Percentiles rank a stretch among this genome's conserved stretches.
Conservation (phyloP, 2,113 vertebrate genomes). For the Sarotherodon lohbergeri region DNA sequence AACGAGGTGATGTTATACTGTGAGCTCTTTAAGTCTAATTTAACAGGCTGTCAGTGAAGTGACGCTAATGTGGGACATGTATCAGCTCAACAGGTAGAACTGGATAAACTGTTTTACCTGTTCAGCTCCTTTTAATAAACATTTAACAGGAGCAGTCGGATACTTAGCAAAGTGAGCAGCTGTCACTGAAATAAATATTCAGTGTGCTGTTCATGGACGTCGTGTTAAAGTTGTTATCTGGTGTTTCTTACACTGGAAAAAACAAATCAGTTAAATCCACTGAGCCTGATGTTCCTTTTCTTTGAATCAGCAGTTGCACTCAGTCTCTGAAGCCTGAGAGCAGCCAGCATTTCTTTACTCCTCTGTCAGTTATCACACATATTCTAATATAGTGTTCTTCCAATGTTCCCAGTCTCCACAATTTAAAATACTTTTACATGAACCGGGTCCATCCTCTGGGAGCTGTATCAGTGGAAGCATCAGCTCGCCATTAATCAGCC, state of each 20-base stretch:
- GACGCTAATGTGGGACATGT: not conserved
- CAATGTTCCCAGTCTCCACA: not conserved
- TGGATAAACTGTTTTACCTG: not conserved
- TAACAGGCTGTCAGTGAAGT: not conserved
- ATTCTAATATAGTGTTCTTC: not conserved
- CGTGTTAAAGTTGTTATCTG: not conserved
- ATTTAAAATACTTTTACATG: not conserved
- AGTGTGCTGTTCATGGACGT: not conserved
- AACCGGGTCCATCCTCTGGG: accelerated
- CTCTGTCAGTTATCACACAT: not conserved
- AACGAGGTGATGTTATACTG: not conserved
- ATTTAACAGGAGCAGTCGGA: not conserved
- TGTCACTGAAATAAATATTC: not conserved
- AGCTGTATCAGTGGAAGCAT: not conserved
- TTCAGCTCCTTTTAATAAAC: not conserved
- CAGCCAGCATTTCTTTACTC: accelerated
- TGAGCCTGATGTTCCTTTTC: not conserved
- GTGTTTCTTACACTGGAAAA: not conserved
- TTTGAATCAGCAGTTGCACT: accelerated
- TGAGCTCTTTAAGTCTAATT: not conserved
- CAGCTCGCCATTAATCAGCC: not conserved
- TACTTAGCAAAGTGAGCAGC: not conserved
- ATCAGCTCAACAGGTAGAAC: not conserved
- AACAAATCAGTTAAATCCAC: not conserved
- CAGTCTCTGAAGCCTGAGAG: accelerated